Evolutionary conservation across 2,113 vertebrate species (phyloP).

Genomic region (Channa maculata): DNA sequence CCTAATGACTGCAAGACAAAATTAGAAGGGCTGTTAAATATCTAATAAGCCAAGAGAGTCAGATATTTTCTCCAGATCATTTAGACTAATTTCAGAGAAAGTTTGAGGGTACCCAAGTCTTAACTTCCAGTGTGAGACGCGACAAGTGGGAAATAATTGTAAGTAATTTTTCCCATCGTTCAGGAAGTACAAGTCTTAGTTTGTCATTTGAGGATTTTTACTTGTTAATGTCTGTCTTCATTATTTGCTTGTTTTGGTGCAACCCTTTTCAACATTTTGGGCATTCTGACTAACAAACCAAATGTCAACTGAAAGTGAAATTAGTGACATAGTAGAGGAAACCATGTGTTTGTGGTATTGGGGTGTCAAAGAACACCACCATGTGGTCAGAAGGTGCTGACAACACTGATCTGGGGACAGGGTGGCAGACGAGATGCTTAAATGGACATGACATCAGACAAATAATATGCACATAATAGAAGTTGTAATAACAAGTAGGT

Average conservation of each 20-base stretch:
- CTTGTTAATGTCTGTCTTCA: too few relatives aligned
- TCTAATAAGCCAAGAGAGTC: not conserved
- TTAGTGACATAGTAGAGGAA: not conserved
- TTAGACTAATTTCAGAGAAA: not conserved
- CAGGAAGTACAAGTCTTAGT: too few relatives aligned
- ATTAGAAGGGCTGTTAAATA: too few relatives aligned
- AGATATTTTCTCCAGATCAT: not conserved
- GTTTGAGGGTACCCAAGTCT: too few relatives aligned
- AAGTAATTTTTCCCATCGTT: too few relatives aligned
- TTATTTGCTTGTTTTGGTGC: too few relatives aligned
- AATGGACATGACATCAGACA: not conserved
- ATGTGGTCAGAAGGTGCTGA: slow-evolving; percentile 30
- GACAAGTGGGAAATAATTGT: not conserved
- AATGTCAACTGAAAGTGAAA: not conserved
- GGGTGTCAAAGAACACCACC: slow-evolving; percentile 30
- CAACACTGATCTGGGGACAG: not conserved
- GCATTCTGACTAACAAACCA: too few relatives aligned
- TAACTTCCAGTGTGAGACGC: not conserved
- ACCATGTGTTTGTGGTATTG: not conserved
- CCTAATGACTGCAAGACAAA: too few relatives aligned
- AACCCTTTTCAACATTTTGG: too few relatives aligned
- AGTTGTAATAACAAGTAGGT: not conserved
- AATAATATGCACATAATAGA: not conserved
- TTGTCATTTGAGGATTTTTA: too few relatives aligned
- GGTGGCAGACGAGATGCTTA: not conserved